A percentile compares a stretch with the other conserved stretches of the same genome.
Evolutionary conservation across 2,113 vertebrate species (phyloP).

Genomic region (Saccopteryx leptura): DNA sequence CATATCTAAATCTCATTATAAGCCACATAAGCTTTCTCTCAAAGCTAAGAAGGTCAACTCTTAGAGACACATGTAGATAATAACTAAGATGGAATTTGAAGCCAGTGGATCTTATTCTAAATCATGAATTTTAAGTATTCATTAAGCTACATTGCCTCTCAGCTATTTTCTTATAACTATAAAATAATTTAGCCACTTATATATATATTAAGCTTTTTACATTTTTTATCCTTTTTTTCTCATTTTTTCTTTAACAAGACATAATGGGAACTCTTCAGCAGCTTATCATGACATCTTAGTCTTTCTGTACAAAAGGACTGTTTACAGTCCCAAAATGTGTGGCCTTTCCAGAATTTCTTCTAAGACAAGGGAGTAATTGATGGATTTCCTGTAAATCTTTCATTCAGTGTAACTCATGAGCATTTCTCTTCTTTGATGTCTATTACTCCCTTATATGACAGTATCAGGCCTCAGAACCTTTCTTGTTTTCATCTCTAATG

Average conservation of each 20-base stretch:
- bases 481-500: slow-evolving; percentile 8
- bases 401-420: slow-evolving; percentile 8
- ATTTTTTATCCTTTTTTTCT: background rate
- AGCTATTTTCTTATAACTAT: background rate
- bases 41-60: background rate
- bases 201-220: background rate
- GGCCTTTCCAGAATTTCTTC: slow-evolving; percentile 55
- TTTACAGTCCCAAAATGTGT: slow-evolving; percentile 54
- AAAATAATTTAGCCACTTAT: background rate
- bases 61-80: background rate
- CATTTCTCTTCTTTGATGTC: slow-evolving; percentile 47
- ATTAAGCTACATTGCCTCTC: background rate
- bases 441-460: background rate
- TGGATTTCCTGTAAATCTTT: slow-evolving; percentile 41
- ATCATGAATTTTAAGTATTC: background rate
- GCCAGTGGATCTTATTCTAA: background rate
- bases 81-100: background rate
- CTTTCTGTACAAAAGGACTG: background rate
- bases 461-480: slow-evolving; percentile 3
- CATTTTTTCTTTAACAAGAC: background rate
- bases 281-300: background rate
- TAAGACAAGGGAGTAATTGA: slow-evolving; percentile 65
- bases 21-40: background rate
- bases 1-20: background rate
- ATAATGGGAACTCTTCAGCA: background rate